Percentiles rank a stretch among this genome's conserved stretches.
These are phyloP conservation scores for Thelaira solivaga DNA, from an alignment of 2,888 invertebrate species.

Conservation along the genomic window DNA sequence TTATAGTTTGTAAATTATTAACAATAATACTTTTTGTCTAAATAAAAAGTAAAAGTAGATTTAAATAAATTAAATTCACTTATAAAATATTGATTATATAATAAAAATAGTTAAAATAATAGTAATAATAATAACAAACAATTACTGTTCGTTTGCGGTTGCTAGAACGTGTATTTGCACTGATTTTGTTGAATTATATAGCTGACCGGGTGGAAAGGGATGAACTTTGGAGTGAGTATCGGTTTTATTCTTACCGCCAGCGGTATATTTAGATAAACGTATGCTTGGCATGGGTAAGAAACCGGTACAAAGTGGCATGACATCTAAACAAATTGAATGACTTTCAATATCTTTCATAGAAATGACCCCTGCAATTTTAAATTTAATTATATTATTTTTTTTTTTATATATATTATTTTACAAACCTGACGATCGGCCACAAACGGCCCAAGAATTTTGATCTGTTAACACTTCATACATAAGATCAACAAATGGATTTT, in stretches of 20 bases:
- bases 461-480: slow-evolving; percentile 97
- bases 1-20: slow-evolving; percentile 56
- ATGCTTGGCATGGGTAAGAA: slow-evolving; percentile 92
- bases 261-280: slow-evolving; percentile 91
- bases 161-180: slow-evolving; percentile 92
- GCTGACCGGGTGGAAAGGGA: slow-evolving; percentile 93
- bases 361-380: slow-evolving; percentile 81
- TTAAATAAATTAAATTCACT: slow-evolving; percentile 58
- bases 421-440: slow-evolving; percentile 90
- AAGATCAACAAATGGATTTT: slow-evolving; percentile 78
- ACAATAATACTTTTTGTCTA: slow-evolving; percentile 60
- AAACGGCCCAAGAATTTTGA: slow-evolving; percentile 94
- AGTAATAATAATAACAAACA: no score
- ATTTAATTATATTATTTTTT: neutral
- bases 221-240: slow-evolving; percentile 88
- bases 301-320: slow-evolving; percentile 95
- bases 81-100: slow-evolving; percentile 32
- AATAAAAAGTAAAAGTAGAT: slow-evolving; percentile 50
- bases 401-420: neutral
- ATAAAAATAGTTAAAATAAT: slow-evolving; percentile 24
- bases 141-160: slow-evolving; percentile 74
- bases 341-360: slow-evolving; percentile 83
- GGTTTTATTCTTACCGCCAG: slow-evolving; percentile 79
- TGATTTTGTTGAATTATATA: slow-evolving; percentile 94
- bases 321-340: slow-evolving; percentile 89